phyloP scores from a whole-genome alignment of 2,797 vertebrate species.

The Allobates femoralis region DNA sequence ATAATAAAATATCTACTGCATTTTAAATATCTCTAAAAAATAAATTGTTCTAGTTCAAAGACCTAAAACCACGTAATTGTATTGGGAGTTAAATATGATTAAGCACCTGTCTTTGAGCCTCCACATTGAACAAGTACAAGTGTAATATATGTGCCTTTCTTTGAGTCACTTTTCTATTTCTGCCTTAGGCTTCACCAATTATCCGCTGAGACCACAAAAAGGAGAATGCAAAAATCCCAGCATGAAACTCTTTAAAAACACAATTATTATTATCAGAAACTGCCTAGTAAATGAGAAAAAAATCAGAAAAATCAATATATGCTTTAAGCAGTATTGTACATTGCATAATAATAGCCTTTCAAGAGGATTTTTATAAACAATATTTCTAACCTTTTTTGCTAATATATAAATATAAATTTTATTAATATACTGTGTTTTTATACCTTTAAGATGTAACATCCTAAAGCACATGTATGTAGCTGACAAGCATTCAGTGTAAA shows the following conservation, averaged over 20 bases:
- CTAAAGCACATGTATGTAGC: no score
- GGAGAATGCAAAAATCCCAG: constrained; percentile 31
- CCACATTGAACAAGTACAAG: constrained; percentile 8
- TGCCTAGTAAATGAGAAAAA: constrained; percentile 14
- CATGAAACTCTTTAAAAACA: background rate
- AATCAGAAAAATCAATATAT: constrained; percentile 6
- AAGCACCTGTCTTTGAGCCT: constrained; percentile 12
- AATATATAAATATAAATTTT: background rate
- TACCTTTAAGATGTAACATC: no score
- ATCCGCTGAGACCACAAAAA: background rate
- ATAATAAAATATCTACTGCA: background rate
- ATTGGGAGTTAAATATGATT: constrained; percentile 26
- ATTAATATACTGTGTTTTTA: background rate
- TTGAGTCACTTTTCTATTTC: background rate
- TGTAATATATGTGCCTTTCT: constrained; percentile 1
- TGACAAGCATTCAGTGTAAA: no score
- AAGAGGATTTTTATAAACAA: background rate
- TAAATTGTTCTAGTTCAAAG: background rate
- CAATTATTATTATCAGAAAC: constrained; percentile 2
- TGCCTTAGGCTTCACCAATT: constrained; percentile 34
- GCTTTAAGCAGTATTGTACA: constrained; percentile 10
- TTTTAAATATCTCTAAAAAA: background rate
- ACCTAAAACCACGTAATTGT: background rate
- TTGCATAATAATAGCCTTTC: background rate
- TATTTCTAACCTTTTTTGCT: no score